Evolutionary conservation across 2,797 vertebrate genomes (phyloP), one percentile per base, ranked within the genome.

Genomic region (Tinamus major): DNA sequence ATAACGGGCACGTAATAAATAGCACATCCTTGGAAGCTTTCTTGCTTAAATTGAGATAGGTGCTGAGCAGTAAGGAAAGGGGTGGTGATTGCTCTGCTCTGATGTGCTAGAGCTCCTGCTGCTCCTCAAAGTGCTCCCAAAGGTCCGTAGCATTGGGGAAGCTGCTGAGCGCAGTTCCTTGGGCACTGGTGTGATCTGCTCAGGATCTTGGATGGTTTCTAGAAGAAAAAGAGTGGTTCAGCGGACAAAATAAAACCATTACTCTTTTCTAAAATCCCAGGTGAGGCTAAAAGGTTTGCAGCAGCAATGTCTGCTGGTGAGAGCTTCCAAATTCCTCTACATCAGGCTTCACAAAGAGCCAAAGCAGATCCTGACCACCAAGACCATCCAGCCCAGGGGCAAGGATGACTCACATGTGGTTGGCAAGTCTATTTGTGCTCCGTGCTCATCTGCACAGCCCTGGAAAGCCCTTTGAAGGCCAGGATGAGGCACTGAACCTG

Each of bases 261-360:
- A 19, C 27, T 62, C 21, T 51, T 7, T 58, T 33, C 41, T 62
- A 29, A 53, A 48, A 33, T 17, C n/a, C 64, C n/a, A 74, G 69
- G 56, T 2, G 19, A 46, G 29, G 13, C 26, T 4, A 1, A 35
- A 56, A 55, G 10, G 17, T 14, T 44, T 53, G 16, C 7, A 39
- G 58, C 58, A 78, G 70, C 21, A 39, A n/a, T 5, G 8, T 20
- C 44, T 56, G 33, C 41, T 46, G 46, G 1, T 23, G 9, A 37
- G 44, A 48, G 46, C 35, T 69, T 51, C 35, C 33, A 12, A 1
- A 27, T 53, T 58, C 17, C n/a, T 58, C 76, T 23, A 4, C 18
- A 3, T 2, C 0, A 2, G 3, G 11, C 8, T 6, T 69, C 46
- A 74, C 27, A 18, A 31, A 46, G 61, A 17, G 8, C 29, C 17